Conservation (phyloP, 2,888 invertebrate species). For the Odontocerum albicorne region DNA sequence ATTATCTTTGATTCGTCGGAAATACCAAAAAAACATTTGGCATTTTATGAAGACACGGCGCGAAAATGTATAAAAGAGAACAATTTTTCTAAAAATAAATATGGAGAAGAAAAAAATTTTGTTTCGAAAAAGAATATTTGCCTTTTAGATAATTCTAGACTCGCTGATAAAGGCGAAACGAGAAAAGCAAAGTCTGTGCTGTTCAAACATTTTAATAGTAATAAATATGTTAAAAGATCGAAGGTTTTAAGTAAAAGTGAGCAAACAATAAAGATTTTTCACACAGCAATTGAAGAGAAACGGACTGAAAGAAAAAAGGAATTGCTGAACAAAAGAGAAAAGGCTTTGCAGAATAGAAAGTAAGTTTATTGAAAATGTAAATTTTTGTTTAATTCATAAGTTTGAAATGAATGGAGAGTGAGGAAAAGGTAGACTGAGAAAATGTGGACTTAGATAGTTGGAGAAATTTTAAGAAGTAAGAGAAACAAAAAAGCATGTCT, state of each 20-base stretch:
- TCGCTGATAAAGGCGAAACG: slow-evolving; percentile 38
- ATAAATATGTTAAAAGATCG: slow-evolving; percentile 47
- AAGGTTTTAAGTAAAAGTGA: slow-evolving; percentile 40
- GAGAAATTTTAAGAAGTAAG: no score
- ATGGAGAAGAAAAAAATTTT: not conserved
- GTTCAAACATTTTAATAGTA: slow-evolving; percentile 50
- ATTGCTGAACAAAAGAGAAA: slow-evolving; percentile 56
- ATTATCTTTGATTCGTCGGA: no score
- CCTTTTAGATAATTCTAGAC: slow-evolving; percentile 50
- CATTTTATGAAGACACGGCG: no score
- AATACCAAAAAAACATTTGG: no score
- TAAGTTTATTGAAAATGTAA: slow-evolving; percentile 42
- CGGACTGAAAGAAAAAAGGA: slow-evolving; percentile 60
- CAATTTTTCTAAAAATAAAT: no score
- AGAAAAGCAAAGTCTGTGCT: slow-evolving; percentile 38
- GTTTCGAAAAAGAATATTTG: slow-evolving; percentile 39
- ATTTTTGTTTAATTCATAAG: no score
- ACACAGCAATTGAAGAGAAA: slow-evolving; percentile 50
- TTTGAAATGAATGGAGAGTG: no score
- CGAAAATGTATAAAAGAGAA: no score
- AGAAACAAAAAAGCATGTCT: no score
- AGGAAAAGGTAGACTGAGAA: no score
- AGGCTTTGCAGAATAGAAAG: slow-evolving; percentile 63
- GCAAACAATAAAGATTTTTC: slow-evolving; percentile 47
- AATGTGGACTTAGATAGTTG: no score